These are phyloP conservation scores for Stegostoma tigrinum DNA, from an alignment of 2,113 vertebrate genomes.

Conservation along the genomic window DNA sequence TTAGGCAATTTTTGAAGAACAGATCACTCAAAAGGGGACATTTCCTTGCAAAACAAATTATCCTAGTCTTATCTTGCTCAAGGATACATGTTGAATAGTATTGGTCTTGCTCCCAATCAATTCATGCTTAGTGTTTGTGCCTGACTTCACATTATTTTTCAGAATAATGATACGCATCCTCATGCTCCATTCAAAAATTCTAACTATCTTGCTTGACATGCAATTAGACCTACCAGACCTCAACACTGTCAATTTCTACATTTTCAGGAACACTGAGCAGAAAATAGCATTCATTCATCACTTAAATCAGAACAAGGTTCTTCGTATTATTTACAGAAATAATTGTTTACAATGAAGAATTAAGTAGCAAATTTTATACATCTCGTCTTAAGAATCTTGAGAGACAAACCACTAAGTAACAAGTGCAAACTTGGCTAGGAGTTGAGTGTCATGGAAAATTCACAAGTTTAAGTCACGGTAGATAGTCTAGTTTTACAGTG, in stretches of 20 bases:
- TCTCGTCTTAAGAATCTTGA: not conserved
- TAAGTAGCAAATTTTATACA: not conserved
- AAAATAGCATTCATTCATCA: not conserved
- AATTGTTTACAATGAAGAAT: not conserved
- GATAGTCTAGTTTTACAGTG: not conserved
- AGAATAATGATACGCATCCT: not conserved
- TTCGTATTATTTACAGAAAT: not conserved
- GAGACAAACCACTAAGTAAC: not conserved
- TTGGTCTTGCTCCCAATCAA: not conserved
- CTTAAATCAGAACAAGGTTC: not conserved
- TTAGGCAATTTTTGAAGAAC: not conserved
- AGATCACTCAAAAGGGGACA: not conserved
- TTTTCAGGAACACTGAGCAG: not conserved
- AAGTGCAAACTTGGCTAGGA: not conserved
- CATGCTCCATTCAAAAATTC: not conserved
- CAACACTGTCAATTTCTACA: not conserved
- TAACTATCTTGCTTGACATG: not conserved
- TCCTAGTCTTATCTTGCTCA: not conserved
- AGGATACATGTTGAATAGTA: not conserved
- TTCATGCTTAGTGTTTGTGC: not conserved
- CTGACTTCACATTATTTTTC: not conserved
- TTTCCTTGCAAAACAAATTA: not conserved
- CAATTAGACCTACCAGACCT: not conserved
- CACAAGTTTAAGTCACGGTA: not conserved
- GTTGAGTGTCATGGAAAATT: not conserved